Evolutionary conservation across 2,113 vertebrate genomes (phyloP).

Genomic region (Gadus chalcogrammus): DNA sequence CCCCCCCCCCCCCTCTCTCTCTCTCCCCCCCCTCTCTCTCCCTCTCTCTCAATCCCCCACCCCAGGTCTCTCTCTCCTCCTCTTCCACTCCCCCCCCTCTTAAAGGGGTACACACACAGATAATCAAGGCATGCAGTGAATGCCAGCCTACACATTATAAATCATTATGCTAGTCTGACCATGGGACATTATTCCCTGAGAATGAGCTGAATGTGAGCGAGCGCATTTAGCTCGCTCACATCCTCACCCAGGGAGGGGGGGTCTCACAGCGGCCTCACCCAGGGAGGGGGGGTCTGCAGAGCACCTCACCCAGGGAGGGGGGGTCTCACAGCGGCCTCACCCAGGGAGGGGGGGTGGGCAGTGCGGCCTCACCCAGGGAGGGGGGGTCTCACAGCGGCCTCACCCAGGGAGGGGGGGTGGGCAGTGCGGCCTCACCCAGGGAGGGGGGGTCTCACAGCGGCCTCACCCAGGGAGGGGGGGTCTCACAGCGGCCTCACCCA

Average conservation of each 20-base stretch:
- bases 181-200: conserved; percentile 2
- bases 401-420: too few species aligned
- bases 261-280: neutral
- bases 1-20: too few species aligned
- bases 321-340: neutral
- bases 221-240: neutral
- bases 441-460: neutral
- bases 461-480: neutral
- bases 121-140: conserved; percentile 29
- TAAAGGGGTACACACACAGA: conserved; percentile 20
- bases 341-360: neutral
- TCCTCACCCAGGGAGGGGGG: neutral
- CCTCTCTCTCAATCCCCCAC: too few species aligned
- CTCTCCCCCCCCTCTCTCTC: too few species aligned
- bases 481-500: too few species aligned
- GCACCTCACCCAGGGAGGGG: neutral
- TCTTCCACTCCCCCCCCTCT: too few species aligned
- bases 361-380: too few species aligned
- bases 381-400: too few species aligned
- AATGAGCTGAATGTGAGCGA: conserved; percentile 16
- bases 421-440: too few species aligned
- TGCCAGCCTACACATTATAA: conserved; percentile 12
- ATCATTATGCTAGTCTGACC: conserved; percentile 1
- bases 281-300: neutral
- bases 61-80: too few species aligned